Evolutionary conservation across 2,113 vertebrate species (phyloP), one percentile per base, ranked within the genome.

Genomic region (Miniopterus natalensis): DNA sequence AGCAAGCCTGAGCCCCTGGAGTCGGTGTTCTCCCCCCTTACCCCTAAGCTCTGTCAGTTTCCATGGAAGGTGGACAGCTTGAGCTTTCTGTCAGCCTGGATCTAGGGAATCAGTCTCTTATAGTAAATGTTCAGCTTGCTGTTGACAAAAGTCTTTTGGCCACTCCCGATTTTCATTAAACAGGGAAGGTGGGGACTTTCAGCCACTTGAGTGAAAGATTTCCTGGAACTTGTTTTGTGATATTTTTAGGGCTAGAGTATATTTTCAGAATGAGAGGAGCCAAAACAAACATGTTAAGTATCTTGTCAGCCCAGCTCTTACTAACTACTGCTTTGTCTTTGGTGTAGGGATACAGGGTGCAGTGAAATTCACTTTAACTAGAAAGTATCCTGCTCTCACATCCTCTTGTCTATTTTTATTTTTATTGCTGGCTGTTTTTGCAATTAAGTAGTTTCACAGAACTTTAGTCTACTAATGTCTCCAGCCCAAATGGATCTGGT

Each of bases 261-360:
- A 49, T 92, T 95, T 47, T 96, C 49, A 71, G 29, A 78, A 45
- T 73, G 40, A 49, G 65, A 85, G 66, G 73, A 57, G 9, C 15
- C 53, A 47, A 45, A 63, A 63, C 79, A 63, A 63, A 4, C 21
- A 17, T 53, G 8, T 66, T 47, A 45, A 13, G 29, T 31, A 18
- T 89, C 31, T 74, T 8, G 4, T 40, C n/a, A 74, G 25, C 77
- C 23, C 1, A 1, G 23, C 31, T 70, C 12, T 73, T 85, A 45
- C 18, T 92, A 89, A 75, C 29, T 17, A 2, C 40, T 57, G 47
- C 68, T 77, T 92, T 63, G 17, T 20, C 23, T 20, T 27, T 29
- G 25, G 18, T 13, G 10, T 51, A 4, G 21, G 27, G 49, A 49
- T 55, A 2, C 65, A 73, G 2, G 49, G 49, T 65, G 29, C 14